These are phyloP conservation scores for Typhlomys cinereus DNA, from an alignment of 2,113 vertebrate genomes.

Conservation along the genomic window DNA sequence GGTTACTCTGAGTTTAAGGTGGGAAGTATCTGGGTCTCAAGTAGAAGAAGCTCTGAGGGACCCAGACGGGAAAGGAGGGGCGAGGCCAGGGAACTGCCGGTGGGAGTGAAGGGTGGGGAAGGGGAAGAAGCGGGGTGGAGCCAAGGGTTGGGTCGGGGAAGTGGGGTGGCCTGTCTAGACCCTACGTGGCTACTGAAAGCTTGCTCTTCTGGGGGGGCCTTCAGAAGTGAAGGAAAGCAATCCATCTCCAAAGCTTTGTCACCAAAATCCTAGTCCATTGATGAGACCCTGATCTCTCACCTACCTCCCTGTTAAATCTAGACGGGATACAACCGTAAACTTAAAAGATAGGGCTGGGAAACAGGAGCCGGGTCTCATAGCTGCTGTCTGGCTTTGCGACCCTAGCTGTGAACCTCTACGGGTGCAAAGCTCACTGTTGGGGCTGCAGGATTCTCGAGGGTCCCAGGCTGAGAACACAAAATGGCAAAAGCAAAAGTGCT, in stretches of 20 bases:
- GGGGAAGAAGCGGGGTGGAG: fast-evolving
- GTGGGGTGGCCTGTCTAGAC: fast-evolving
- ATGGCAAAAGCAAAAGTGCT: no score
- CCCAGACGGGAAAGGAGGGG: fast-evolving
- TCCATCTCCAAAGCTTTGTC: fast-evolving
- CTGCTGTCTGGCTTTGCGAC: neutral
- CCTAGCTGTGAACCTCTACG: no score
- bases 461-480: no score
- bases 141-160: no score
- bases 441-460: neutral
- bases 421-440: no score
- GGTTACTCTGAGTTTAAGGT: fast-evolving
- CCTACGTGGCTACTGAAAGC: fast-evolving
- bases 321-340: no score
- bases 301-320: no score
- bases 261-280: fast-evolving
- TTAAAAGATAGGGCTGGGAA: neutral
- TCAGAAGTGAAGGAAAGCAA: fast-evolving
- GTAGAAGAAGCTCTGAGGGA: no score
- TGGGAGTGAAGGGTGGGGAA: fast-evolving
- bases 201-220: neutral
- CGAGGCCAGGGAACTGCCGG: no score
- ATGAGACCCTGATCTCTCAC: neutral
- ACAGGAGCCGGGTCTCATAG: neutral
- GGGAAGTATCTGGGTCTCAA: neutral